phyloP scores from a whole-genome alignment of 2,113 vertebrate species.

The Spea bombifrons region DNA sequence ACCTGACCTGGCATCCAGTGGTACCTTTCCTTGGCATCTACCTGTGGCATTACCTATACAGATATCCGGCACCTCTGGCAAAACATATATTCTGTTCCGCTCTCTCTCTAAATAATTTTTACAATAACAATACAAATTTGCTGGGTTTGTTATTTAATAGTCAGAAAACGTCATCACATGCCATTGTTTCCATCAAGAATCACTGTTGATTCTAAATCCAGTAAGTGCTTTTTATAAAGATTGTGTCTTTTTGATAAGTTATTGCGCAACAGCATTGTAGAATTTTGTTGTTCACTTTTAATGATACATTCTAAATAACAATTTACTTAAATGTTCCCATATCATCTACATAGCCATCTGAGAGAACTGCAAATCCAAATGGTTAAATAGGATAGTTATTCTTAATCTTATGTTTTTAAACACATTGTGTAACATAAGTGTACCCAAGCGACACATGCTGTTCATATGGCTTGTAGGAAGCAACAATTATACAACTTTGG shows the following conservation, averaged over 20 bases:
- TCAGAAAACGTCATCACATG: no score
- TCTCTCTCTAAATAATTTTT: no score
- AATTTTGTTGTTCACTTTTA: not conserved
- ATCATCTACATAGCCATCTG: not conserved
- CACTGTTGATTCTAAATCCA: no score
- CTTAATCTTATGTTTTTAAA: constrained; percentile 7
- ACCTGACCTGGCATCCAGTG: no score
- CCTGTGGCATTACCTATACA: no score
- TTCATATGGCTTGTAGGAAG: constrained; percentile 42
- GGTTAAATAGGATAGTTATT: not conserved
- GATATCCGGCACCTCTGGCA: no score
- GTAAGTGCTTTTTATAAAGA: no score
- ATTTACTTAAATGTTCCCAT: not conserved
- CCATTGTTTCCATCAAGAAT: no score
- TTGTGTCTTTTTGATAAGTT: not conserved
- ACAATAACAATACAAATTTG: no score
- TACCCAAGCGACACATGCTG: constrained; percentile 41
- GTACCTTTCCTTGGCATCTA: no score
- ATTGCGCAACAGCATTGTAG: not conserved
- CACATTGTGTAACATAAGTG: constrained; percentile 41
- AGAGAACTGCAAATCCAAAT: not conserved
- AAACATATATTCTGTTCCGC: no score
- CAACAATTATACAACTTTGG: constrained; percentile 43
- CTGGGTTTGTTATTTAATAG: no score
- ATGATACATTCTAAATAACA: not conserved